These are phyloP conservation scores for Zaprionus taronus DNA, from an alignment of 1,140 invertebrate species.

Conservation along the genomic window DNA sequence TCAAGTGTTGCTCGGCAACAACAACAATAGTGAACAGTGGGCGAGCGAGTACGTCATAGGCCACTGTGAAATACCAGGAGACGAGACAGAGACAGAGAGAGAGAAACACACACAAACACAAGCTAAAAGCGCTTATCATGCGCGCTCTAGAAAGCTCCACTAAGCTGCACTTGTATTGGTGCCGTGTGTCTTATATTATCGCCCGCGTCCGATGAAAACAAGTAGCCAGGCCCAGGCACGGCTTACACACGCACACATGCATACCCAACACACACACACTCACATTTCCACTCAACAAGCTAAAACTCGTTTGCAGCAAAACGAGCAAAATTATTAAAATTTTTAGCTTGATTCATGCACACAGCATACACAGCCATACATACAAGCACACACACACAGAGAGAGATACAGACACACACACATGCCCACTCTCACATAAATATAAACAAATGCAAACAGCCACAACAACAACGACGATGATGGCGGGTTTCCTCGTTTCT, in stretches of 20 bases:
- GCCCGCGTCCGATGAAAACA: slow-evolving; percentile 64
- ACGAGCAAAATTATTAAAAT: slow-evolving; percentile 79
- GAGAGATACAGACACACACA: slow-evolving; percentile 24
- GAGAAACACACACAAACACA: not conserved
- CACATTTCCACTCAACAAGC: slow-evolving; percentile 64
- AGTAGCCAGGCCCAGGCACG: slow-evolving; percentile 48
- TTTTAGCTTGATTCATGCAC: slow-evolving; percentile 80
- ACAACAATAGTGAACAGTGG: not conserved
- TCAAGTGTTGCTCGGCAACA: slow-evolving; percentile 44
- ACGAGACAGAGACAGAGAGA: slow-evolving; percentile 28
- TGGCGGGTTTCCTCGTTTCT: slow-evolving; percentile 82
- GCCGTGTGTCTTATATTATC: slow-evolving; percentile 61
- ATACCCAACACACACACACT: slow-evolving; percentile 14
- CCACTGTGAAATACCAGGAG: slow-evolving; percentile 15
- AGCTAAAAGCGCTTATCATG: slow-evolving; percentile 65
- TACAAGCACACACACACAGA: not conserved
- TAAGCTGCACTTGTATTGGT: slow-evolving; percentile 49
- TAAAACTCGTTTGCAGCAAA: slow-evolving; percentile 69
- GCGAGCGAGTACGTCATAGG: slow-evolving; percentile 53
- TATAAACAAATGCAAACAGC: slow-evolving; percentile 54
- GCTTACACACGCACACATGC: slow-evolving; percentile 24
- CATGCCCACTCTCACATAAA: slow-evolving; percentile 37
- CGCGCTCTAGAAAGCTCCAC: slow-evolving; percentile 65
- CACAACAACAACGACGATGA: slow-evolving; percentile 41
- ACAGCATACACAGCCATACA: slow-evolving; percentile 19